These are phyloP conservation scores for Apeltes quadracus DNA, from an alignment of 2,113 vertebrate species.

Conservation along the genomic window DNA sequence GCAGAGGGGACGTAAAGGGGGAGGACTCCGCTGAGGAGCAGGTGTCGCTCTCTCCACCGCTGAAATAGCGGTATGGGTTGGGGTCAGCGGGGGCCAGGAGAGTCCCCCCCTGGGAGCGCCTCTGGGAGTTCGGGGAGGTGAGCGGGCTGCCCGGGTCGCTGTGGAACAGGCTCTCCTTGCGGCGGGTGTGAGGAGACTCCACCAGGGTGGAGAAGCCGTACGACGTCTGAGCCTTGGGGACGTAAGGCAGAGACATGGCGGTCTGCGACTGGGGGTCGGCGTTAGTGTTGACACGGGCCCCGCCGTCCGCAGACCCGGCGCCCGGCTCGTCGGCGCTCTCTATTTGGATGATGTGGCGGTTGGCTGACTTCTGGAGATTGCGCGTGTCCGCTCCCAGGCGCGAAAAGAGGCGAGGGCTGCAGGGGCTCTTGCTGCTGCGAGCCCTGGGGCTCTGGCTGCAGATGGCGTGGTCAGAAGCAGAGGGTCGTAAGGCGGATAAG, in stretches of 20 bases:
- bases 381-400: slow-evolving; percentile 81
- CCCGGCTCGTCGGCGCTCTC: slow-evolving; percentile 90
- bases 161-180: slow-evolving; percentile 95
- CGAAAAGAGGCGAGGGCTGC: slow-evolving; percentile 87
- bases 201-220: slow-evolving; percentile 92
- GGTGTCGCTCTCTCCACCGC: slow-evolving; percentile 94
- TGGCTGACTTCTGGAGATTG: slow-evolving; percentile 84
- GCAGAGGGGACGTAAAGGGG: slow-evolving; percentile 90
- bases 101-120: slow-evolving; percentile 79
- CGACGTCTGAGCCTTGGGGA: slow-evolving; percentile 95
- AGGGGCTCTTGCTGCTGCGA: slow-evolving; percentile 79
- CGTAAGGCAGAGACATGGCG: slow-evolving; percentile 91
- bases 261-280: slow-evolving; percentile 90
- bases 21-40: slow-evolving; percentile 95
- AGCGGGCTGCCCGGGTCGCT: slow-evolving; percentile 89
- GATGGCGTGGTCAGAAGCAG: slow-evolving; percentile 85
- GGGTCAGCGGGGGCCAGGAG: slow-evolving; percentile 81
- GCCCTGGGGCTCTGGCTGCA: slow-evolving; percentile 83
- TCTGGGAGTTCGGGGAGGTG: slow-evolving; percentile 87
- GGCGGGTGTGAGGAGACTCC: slow-evolving; percentile 94
- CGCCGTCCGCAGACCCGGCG: background rate
- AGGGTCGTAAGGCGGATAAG: slow-evolving; percentile 74
- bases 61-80: slow-evolving; percentile 92
- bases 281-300: slow-evolving; percentile 76
- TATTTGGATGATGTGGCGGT: slow-evolving; percentile 94